phyloP scores from a whole-genome alignment of 2,888 invertebrate genomes.

The Pseudanteris insignis region DNA sequence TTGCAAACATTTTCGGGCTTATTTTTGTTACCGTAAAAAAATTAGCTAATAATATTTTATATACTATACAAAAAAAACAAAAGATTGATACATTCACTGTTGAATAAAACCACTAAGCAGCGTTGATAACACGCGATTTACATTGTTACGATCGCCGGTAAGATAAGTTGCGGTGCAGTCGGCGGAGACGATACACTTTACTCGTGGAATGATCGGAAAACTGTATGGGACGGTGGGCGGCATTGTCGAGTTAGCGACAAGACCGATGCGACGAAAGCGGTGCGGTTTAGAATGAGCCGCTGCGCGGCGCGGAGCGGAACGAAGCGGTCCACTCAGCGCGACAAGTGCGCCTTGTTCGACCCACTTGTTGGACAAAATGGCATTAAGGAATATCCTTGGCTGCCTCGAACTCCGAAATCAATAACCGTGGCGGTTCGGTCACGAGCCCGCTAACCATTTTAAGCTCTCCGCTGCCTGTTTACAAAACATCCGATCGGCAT shows the following conservation, averaged over 20 bases:
- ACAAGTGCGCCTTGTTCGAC: constrained; percentile 40
- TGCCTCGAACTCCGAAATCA: constrained; percentile 29
- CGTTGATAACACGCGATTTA: constrained; percentile 19
- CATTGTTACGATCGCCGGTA: constrained; percentile 24
- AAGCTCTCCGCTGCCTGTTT: constrained; percentile 3
- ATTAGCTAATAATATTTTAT: too few relatives aligned
- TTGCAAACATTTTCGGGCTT: too few relatives aligned
- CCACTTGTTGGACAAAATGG: constrained; percentile 46
- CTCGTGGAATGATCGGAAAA: constrained; percentile 34
- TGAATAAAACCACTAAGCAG: too few relatives aligned
- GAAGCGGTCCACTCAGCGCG: constrained; percentile 15
- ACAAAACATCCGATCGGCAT: constrained; percentile 11
- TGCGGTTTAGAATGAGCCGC: constrained; percentile 7
- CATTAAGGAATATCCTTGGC: constrained; percentile 38
- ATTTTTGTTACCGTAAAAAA: too few relatives aligned
- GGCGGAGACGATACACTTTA: constrained; percentile 39
- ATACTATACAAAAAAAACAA: too few relatives aligned
- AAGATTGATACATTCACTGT: too few relatives aligned
- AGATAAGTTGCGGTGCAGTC: constrained; percentile 23
- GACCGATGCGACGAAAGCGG: constrained; percentile 14
- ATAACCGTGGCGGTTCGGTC: constrained; percentile 18
- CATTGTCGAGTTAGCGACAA: too few relatives aligned
- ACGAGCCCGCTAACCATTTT: constrained; percentile 23
- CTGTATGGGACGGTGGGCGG: constrained; percentile 21
- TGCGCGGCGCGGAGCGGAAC: neutral